A percentile compares a stretch with the other conserved stretches of the same genome.
These are phyloP conservation scores for Brachionus sp. DNA, from an alignment of 1,140 invertebrate genomes.

Conservation along the genomic window DNA sequence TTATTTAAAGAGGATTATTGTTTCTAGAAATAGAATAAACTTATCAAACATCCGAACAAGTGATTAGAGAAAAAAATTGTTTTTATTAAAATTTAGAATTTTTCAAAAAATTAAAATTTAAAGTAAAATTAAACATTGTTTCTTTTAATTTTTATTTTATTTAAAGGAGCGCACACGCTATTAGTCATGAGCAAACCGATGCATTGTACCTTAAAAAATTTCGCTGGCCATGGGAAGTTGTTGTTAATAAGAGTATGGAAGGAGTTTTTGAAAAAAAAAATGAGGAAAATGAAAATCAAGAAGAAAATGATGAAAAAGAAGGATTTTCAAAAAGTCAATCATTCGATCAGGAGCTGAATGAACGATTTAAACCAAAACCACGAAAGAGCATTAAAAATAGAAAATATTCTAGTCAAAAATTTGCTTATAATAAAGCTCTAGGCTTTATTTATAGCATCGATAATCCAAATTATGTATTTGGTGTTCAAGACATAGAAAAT, in stretches of 20 bases:
- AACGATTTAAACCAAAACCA: conserved; percentile 20
- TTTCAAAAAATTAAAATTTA: too few species aligned
- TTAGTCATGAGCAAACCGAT: conserved; percentile 53
- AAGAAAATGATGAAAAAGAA: conserved; percentile 49
- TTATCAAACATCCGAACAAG: too few species aligned
- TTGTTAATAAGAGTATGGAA: conserved; percentile 50
- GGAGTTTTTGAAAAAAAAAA: conserved; percentile 48
- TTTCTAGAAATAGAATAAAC: too few species aligned
- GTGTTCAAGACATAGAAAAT: conserved; percentile 51
- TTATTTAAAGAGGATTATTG: too few species aligned
- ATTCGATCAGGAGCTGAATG: background rate
- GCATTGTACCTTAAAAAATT: conserved; percentile 51
- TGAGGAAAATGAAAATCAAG: conserved; percentile 48
- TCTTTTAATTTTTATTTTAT: background rate
- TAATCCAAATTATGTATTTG: conserved; percentile 53
- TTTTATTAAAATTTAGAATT: too few species aligned
- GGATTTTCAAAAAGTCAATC: background rate
- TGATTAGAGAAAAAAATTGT: too few species aligned
- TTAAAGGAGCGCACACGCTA: conserved; percentile 52
- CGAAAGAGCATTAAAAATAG: conserved; percentile 20
- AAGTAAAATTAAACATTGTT: too few species aligned
- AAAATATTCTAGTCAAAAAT: conserved; percentile 48
- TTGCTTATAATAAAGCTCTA: conserved; percentile 49
- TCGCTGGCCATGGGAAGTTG: conserved; percentile 59
- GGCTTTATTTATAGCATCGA: conserved; percentile 53